A percentile compares a stretch with the other conserved stretches of the same genome.
Evolutionary conservation across 2,888 invertebrate genomes (phyloP).

Genomic region (Heliconius hortense): DNA sequence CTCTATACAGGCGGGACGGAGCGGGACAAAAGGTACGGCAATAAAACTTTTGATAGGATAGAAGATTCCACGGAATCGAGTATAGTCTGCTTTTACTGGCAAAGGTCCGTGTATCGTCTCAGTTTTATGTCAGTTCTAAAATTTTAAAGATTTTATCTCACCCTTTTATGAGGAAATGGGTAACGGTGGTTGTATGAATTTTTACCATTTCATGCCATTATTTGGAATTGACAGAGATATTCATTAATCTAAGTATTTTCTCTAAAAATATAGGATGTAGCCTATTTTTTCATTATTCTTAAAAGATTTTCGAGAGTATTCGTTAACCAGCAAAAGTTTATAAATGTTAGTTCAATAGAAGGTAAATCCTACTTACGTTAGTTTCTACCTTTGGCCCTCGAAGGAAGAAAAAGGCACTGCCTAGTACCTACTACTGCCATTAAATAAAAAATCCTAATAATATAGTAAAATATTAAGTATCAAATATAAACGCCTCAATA

Average conservation of each 20-base stretch:
- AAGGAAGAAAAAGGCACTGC: not conserved
- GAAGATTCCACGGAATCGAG: constrained; percentile 75
- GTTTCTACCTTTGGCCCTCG: not conserved
- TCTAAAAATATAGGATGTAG: not conserved
- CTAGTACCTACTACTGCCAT: not conserved
- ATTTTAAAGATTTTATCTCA: constrained; percentile 66
- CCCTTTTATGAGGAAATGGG: constrained; percentile 48
- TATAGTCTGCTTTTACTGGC: constrained; percentile 71
- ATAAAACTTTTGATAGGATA: constrained; percentile 80
- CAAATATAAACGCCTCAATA: not conserved
- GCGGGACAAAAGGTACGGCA: constrained; percentile 69
- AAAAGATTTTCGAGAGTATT: too few relatives aligned
- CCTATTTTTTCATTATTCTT: too few relatives aligned
- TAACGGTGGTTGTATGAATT: constrained; percentile 32
- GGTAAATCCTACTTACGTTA: too few relatives aligned
- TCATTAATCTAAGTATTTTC: not conserved
- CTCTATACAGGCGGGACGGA: constrained; percentile 69
- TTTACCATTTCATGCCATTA: constrained; percentile 30
- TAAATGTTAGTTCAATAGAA: too few relatives aligned
- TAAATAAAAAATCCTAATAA: not conserved
- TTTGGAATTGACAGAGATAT: constrained; percentile 14
- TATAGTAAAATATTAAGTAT: not conserved
- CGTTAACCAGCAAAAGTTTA: too few relatives aligned
- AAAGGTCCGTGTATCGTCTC: constrained; percentile 61
- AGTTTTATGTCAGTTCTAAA: constrained; percentile 68